Evolutionary conservation across 2,797 vertebrate species (phyloP), one percentile per base, ranked within the genome.

Genomic region (Melanogrammus aeglefinus): DNA sequence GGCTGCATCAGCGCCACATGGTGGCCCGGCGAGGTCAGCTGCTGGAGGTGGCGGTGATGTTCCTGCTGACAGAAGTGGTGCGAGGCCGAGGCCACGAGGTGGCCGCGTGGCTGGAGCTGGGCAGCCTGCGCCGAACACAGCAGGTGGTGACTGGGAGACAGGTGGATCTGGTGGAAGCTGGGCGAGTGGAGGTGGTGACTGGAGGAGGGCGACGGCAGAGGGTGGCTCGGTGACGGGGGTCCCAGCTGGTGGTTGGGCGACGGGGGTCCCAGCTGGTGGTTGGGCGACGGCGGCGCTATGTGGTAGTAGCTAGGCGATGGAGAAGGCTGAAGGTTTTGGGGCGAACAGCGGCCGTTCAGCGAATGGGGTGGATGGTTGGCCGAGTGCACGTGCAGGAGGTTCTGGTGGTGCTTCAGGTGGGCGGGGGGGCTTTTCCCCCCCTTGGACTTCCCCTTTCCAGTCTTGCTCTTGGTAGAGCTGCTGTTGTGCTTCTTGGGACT

Each of bases 271-370:
- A 87, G 75, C 47, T 91, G 92, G 66, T 82, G 86, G 79, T 78
- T 82, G 9, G 87, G 84, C 63, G 90, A 86, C 0, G 81, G 21
- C 0, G 88, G 81, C 1, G 91, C 90, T 78, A 93, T 90, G 83
- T 93, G 92, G 79, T 92, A 93, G 82, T 91, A 93, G 81, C 92
- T 93, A 0, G 91, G 92, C 24, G 91, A 90, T 0, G 92, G 91
- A 66, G 92, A 92, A 0, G 82, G 91, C 75, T 90, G 85, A 47
- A 88, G 77, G 31, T 85, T 83, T 66, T 90, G 86, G 12, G 88
- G 84, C 0, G 83, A 81, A 77, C 81, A 88, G 75, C 87, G 89
- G 27, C 78, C 73, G 2, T 84, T 88, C 0, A 81, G 80, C 0
- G 87, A 91, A 76, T 82, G 82, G 0, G 70, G 18, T 12, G 80